These are phyloP conservation scores for Phalacrocorax pelagicus DNA, from an alignment of 2,113 vertebrate genomes.

Conservation along the genomic window DNA sequence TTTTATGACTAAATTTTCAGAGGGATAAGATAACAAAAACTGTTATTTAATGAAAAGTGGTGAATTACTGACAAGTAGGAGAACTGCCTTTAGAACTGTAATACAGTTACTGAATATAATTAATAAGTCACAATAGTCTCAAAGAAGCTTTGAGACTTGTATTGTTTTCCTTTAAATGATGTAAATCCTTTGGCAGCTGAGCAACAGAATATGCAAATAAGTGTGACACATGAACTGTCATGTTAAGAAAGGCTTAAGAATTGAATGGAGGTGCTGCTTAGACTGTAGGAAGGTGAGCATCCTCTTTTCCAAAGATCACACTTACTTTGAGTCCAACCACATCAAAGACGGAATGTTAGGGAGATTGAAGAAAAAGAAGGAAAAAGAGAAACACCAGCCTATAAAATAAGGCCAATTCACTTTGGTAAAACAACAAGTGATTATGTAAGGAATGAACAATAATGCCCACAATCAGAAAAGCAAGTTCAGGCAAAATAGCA, in stretches of 20 bases:
- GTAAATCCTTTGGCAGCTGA: slow-evolving; percentile 30
- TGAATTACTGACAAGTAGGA: neutral
- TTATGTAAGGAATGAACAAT: neutral
- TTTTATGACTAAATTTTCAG: slow-evolving; percentile 36
- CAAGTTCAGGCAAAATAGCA: neutral
- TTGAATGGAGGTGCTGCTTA: slow-evolving; percentile 38
- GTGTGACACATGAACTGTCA: slow-evolving; percentile 28
- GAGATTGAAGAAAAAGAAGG: neutral
- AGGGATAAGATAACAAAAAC: neutral
- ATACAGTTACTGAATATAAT: slow-evolving; percentile 52
- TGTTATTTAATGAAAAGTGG: slow-evolving; percentile 4
- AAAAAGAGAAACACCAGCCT: neutral
- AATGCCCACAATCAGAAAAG: neutral
- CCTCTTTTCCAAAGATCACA: neutral
- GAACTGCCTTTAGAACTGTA: slow-evolving; percentile 17
- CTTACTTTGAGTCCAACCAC: slow-evolving; percentile 2
- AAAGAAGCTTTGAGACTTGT: slow-evolving; percentile 25
- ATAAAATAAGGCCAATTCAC: neutral
- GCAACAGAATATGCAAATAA: slow-evolving; percentile 40
- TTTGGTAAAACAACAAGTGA: neutral
- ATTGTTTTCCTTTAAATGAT: slow-evolving; percentile 56
- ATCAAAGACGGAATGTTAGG: neutral
- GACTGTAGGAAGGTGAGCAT: slow-evolving; percentile 32
- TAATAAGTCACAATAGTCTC: slow-evolving; percentile 25
- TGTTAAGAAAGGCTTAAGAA: slow-evolving; percentile 33